These are phyloP conservation scores for Hedychridium roseum DNA, from an alignment of 2,888 invertebrate genomes.

Conservation along the genomic window DNA sequence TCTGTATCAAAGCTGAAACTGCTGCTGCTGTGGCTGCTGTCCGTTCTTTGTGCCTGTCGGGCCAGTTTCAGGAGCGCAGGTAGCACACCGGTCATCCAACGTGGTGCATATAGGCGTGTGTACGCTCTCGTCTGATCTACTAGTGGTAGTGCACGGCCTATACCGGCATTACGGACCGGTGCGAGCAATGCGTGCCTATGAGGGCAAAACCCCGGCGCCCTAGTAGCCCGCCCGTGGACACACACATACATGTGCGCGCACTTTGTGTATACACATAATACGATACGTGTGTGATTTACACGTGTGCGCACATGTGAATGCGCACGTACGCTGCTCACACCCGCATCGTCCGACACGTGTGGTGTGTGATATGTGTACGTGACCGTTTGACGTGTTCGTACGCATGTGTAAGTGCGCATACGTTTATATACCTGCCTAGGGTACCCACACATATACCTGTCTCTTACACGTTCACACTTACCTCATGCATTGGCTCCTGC, in stretches of 20 bases:
- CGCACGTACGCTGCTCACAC: too few relatives aligned
- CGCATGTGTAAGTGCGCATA: slow-evolving; percentile 7
- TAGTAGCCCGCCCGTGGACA: not conserved
- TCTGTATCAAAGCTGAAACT: too few relatives aligned
- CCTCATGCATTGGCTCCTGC: too few relatives aligned
- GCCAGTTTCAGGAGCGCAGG: slow-evolving; percentile 48
- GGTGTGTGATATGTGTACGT: not conserved
- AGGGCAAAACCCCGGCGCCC: slow-evolving; percentile 1
- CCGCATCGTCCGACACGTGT: too few relatives aligned
- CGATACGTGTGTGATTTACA: too few relatives aligned
- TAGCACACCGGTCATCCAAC: slow-evolving; percentile 27
- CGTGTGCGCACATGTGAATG: slow-evolving; percentile 1
- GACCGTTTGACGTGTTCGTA: slow-evolving; percentile 5
- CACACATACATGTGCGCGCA: too few relatives aligned
- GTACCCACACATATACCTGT: too few relatives aligned
- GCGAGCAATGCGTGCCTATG: not conserved
- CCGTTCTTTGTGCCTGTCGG: slow-evolving; percentile 39
- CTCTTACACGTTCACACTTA: too few relatives aligned
- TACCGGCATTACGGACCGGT: not conserved
- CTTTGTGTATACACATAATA: too few relatives aligned
- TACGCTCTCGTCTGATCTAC: not conserved
- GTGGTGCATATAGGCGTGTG: not conserved
- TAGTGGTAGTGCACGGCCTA: too few relatives aligned
- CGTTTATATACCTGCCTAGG: too few relatives aligned
- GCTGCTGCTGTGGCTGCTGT: slow-evolving; percentile 15